phyloP scores from a whole-genome alignment of 2,797 vertebrate species.

The Carduelis carduelis region DNA sequence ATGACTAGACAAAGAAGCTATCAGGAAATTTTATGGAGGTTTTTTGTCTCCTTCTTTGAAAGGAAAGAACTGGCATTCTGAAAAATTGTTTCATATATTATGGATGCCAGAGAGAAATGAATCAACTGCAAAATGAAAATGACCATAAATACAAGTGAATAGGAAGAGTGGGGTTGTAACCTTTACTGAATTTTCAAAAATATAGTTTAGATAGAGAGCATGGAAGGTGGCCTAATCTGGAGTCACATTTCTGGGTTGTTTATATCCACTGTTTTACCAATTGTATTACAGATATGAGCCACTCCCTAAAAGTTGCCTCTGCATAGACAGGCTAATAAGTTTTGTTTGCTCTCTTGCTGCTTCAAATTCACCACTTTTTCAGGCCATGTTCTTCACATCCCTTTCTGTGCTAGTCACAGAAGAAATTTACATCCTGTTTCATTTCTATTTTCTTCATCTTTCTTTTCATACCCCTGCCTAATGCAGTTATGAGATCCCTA shows the following conservation, averaged over 20 bases:
- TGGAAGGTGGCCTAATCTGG: neutral
- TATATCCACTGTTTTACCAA: neutral
- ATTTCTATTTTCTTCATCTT: neutral
- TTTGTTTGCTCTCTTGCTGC: neutral
- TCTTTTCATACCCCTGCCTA: neutral
- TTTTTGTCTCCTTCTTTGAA: neutral
- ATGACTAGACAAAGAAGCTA: neutral
- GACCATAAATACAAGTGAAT: neutral
- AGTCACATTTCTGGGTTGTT: neutral
- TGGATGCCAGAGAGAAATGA: neutral
- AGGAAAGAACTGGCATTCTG: neutral
- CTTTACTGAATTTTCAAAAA: neutral
- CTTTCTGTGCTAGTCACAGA: neutral
- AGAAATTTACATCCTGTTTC: neutral
- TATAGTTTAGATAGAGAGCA: neutral
- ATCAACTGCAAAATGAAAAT: neutral
- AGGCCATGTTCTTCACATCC: neutral
- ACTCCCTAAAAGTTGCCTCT: neutral
- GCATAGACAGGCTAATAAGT: neutral
- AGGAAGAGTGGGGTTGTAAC: neutral
- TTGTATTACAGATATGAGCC: neutral
- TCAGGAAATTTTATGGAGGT: neutral
- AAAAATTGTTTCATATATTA: neutral
- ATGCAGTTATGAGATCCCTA: neutral
- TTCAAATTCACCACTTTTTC: neutral